Percentiles rank a stretch among this genome's conserved stretches.
phyloP scores from a whole-genome alignment of 2,888 invertebrate genomes.

The Drosophila picticornis region DNA sequence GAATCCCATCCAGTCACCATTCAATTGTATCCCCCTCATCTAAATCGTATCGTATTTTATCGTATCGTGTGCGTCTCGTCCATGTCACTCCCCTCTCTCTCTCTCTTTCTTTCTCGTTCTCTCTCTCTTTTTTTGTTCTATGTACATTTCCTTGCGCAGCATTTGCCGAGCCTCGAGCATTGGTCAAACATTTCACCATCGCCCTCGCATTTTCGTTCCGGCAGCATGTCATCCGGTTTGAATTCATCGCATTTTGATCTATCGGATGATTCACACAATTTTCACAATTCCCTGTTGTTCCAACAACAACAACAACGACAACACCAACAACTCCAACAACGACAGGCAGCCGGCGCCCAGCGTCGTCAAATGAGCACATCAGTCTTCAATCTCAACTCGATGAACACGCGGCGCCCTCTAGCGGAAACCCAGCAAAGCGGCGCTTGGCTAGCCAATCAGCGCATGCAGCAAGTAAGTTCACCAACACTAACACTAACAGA shows the following conservation, averaged over 20 bases:
- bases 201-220: slow-evolving; percentile 85
- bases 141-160: slow-evolving; percentile 58
- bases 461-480: slow-evolving; percentile 87
- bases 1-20: neutral
- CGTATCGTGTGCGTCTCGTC: slow-evolving; percentile 31
- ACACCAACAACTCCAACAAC: slow-evolving; percentile 77
- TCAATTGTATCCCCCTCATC: slow-evolving; percentile 36
- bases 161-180: slow-evolving; percentile 82
- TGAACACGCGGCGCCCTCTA: slow-evolving; percentile 70
- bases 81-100: slow-evolving; percentile 53
- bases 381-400: slow-evolving; percentile 86
- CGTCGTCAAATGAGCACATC: slow-evolving; percentile 86
- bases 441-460: slow-evolving; percentile 75
- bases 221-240: slow-evolving; percentile 85
- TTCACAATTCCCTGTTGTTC: slow-evolving; percentile 82
- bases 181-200: slow-evolving; percentile 85
- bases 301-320: slow-evolving; percentile 75
- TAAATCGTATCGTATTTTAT: slow-evolving; percentile 47
- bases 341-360: slow-evolving; percentile 72
- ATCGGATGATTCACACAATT: slow-evolving; percentile 83
- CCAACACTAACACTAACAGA: neutral
- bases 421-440: slow-evolving; percentile 68
- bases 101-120: slow-evolving; percentile 45
- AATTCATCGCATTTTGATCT: slow-evolving; percentile 85
- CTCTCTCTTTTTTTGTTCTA: slow-evolving; percentile 53